phyloP scores from a whole-genome alignment of 2,797 vertebrate genomes.

The Rallus crepitans region DNA sequence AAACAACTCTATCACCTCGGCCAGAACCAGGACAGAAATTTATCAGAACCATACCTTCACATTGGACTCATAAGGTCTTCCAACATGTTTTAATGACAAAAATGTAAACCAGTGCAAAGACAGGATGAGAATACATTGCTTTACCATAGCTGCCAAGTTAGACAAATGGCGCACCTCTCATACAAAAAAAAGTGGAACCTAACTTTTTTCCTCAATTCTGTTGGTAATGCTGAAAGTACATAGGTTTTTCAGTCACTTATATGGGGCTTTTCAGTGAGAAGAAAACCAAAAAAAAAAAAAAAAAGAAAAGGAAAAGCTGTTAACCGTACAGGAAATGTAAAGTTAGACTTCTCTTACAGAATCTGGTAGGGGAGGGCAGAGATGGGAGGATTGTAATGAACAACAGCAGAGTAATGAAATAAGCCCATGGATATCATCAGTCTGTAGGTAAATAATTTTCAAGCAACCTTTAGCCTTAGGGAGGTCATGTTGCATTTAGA shows the following conservation, averaged over 20 bases:
- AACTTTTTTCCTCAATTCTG: background rate
- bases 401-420: background rate
- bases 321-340: background rate
- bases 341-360: background rate
- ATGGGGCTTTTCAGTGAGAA: background rate
- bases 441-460: constrained; percentile 5
- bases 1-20: no score
- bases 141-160: background rate
- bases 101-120: background rate
- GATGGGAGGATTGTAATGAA: background rate
- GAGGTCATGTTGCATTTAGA: background rate
- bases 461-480: background rate
- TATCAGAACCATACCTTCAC: background rate
- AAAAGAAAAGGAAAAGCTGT: no score
- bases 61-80: background rate
- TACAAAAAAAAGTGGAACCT: background rate
- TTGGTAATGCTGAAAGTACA: background rate
- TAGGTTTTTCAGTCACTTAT: background rate
- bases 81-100: background rate
- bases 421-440: background rate
- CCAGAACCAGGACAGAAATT: background rate
- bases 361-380: background rate
- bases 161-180: background rate
- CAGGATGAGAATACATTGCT: background rate
- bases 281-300: background rate